Conservation (phyloP, 1,140 invertebrate genomes). For the Listronotus oregonensis region DNA sequence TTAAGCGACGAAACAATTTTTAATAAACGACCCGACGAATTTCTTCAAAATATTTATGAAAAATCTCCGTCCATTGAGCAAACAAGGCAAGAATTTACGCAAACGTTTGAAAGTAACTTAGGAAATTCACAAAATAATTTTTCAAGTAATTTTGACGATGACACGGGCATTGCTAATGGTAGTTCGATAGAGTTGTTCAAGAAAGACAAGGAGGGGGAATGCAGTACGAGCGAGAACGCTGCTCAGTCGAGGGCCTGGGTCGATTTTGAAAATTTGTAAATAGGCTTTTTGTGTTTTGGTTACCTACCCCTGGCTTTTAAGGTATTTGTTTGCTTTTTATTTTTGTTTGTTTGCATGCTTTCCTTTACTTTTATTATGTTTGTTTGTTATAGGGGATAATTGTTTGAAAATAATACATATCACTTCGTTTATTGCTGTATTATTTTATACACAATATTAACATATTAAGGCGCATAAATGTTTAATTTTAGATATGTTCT, state of each 20-base stretch:
- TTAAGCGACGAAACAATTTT: slow-evolving; percentile 24
- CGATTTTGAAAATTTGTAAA: slow-evolving; percentile 52
- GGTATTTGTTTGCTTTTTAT: slow-evolving; percentile 36
- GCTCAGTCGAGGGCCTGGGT: slow-evolving; percentile 40
- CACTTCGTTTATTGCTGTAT: too few species aligned
- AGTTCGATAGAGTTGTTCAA: slow-evolving; percentile 34
- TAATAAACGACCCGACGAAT: slow-evolving; percentile 35
- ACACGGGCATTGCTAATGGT: slow-evolving; percentile 11
- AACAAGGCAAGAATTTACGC: slow-evolving; percentile 32
- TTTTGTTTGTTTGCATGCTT: slow-evolving; percentile 23
- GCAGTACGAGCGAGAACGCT: slow-evolving; percentile 29
- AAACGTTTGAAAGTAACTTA: slow-evolving; percentile 35
- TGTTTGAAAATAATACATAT: too few species aligned
- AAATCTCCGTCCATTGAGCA: slow-evolving; percentile 21
- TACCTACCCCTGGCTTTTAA: slow-evolving; percentile 25
- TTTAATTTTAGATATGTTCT: too few species aligned
- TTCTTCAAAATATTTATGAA: slow-evolving; percentile 29
- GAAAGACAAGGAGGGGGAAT: slow-evolving; percentile 18
- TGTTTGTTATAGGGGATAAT: not conserved
- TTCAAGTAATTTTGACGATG: slow-evolving; percentile 5
- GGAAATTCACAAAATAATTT: not conserved
- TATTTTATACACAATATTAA: too few species aligned
- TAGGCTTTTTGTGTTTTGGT: slow-evolving; percentile 50
- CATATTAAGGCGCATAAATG: too few species aligned
- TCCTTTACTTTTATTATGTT: slow-evolving; percentile 2